Evolutionary conservation across 1,140 invertebrate species (phyloP), one percentile per base, ranked within the genome.

Genomic region (Dufourea novaeangliae): DNA sequence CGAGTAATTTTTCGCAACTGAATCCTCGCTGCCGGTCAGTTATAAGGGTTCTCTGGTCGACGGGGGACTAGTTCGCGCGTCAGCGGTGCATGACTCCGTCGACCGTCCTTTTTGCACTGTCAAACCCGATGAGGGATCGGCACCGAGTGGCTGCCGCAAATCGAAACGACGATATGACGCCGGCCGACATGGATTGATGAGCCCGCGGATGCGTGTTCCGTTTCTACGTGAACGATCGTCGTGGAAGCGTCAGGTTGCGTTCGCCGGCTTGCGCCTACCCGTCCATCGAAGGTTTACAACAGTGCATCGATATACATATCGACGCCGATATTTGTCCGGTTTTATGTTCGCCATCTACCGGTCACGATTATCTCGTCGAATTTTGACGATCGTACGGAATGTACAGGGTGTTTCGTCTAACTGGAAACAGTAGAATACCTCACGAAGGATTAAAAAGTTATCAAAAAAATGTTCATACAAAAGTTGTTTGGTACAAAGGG

Each of bases 121-220:
- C 79, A 50, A 52, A 29, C 12, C 44, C 75, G 61, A 82, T 79
- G 82, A 83, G 69, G 72, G 67, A 54, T 56, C 56, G 52, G 57
- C 69, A 81, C 59, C 79, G 76, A 81, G 75, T 67, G 57, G 44
- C 52, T 56, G 46, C 75, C 80, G 61, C 82, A 80, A 84, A 77
- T 72, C 81, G 82, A 76, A 84, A 83, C 72, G 72, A 70, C 67
- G 78, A 76, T 83, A 76, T 69, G 62, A 79, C 77, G 72, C 61
- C 50, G n/a, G 32, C 34, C 46, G 67, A 84, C 82, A 29, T 76
- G 37, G 81, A 84, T 84, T 76, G 82, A 84, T 84, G 77, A 80
- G 67, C 37, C 66, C 29, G n/a, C n/a, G 75, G 37, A 73, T 41
- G 46, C 50, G 44, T 77, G 67, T 80, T 59, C 34, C 50, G 56